Evolutionary conservation across 2,888 invertebrate genomes (phyloP), one percentile per base, ranked within the genome.

Genomic region (Drosophila suboccidentalis): DNA sequence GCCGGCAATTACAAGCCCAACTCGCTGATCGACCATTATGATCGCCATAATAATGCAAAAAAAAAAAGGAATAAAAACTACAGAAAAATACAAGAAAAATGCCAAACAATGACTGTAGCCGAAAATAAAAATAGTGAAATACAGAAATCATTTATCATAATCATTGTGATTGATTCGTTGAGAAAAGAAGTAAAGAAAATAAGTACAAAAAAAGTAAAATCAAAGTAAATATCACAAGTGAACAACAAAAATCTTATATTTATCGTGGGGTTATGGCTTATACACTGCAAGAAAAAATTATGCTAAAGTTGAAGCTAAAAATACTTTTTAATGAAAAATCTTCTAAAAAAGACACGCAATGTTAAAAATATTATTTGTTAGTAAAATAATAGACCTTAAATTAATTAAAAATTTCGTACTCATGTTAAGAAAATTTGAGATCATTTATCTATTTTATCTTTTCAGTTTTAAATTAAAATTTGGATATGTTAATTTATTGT

Each of bases 91-190:
- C 65, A 49, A 64, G 39, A 55, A 47, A 59, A 49, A 36, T 59
- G 36, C 38, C 87, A 53, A 63, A 81, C 85, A 84, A 87, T 83
- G 58, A 46, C 53, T 63, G 57, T 39, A 15, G 44, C 62, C 63
- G 50, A 68, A 71, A 62, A 51, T 47, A 58, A 75, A 77, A 80
- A 79, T 82, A 80, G 80, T 89, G 81, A 80, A 89, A 82, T 77
- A 80, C 80, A 76, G 75, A 86, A 81, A 85, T 88, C 90, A 91
- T 91, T 91, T 91, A 91, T 91, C 90, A 91, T 89, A 91, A 91
- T 91, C 91, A 91, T 85, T 83, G 78, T 89, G 91, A 90, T 91
- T 91, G 91, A 91, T 91, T 90, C 88, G 88, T 87, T 89, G 88
- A 78, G 81, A 80, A 90, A 86, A 65, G 61, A 57, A 57, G 17